phyloP scores from a whole-genome alignment of 2,888 invertebrate genomes.

The Villa cingulata region DNA sequence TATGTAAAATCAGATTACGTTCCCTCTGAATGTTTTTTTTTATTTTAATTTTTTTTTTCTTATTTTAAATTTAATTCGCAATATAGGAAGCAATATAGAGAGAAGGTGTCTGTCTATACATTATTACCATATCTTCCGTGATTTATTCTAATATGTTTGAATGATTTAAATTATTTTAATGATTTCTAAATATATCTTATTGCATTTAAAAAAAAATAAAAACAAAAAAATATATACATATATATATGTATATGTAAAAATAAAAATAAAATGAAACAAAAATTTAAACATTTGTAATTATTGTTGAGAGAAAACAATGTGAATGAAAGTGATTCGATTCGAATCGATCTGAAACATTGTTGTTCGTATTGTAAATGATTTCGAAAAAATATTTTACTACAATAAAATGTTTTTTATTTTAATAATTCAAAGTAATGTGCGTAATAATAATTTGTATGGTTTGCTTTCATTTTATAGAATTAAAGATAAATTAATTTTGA shows the following conservation, averaged over 20 bases:
- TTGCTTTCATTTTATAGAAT: no score
- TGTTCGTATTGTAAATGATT: no score
- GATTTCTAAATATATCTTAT: background rate
- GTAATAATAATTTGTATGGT: no score
- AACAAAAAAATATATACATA: no score
- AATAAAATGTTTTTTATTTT: no score
- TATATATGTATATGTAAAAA: background rate
- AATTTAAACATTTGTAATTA: no score
- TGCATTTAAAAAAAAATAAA: background rate
- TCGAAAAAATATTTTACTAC: no score
- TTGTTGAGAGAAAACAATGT: no score
- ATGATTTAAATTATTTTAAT: background rate
- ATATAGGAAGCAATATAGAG: background rate
- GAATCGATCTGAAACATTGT: no score
- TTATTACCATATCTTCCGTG: background rate
- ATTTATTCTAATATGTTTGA: background rate
- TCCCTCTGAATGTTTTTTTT: background rate
- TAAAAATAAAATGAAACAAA: background rate
- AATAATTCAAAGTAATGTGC: no score
- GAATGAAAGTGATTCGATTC: background rate
- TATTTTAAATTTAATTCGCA: background rate
- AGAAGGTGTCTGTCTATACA: background rate
- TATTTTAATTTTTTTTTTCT: background rate
- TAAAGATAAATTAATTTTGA: no score
- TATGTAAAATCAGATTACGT: background rate